Evolutionary conservation across 2,797 vertebrate genomes (phyloP), one percentile per base, ranked within the genome.

Genomic region (Morus bassanus): DNA sequence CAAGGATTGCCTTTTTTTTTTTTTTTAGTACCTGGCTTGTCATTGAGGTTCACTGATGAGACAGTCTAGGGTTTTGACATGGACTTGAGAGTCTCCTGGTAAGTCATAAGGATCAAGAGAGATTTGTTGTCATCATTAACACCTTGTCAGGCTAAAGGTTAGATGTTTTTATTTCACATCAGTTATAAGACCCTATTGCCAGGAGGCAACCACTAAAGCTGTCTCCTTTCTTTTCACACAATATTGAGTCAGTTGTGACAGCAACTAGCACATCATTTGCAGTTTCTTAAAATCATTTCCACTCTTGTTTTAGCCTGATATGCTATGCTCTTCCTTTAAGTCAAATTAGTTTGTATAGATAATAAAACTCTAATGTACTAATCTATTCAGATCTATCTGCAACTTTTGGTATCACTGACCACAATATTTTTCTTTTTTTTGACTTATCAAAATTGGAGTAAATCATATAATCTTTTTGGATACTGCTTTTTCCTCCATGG

Each of bases 61-160:
- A 59, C 14, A 70, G 45, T 54, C 48, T 80, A 63, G 50, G n/a
- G 31, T 60, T 92, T 53, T 89, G 85, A 63, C 43, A 10, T 48
- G 68, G 35, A 83, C 89, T 90, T 85, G 19, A 79, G 78, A 54
- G 64, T 74, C 73, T 91, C 41, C 28, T 80, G 41, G 4, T 48
- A 53, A 80, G 57, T 48, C 50, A 72, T 60, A 93, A 88, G 48
- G 53, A 94, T 80, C 68, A 83, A 85, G 60, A 83, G 72, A 88
- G 79, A 93, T 95, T 93, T 95, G 50, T 74, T 85, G 85, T 67
- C 21, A 54, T 94, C 76, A 88, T 91, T 89, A 92, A 76, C 51
- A 54, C 53, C 37, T 85, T 18, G 37, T 80, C 73, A 50, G 79
- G 30, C 19, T 69, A 27, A 67, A 91, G 46, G 25, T 86, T 86